phyloP scores from a whole-genome alignment of 2,888 invertebrate species.

The Oscheius sp. region DNA sequence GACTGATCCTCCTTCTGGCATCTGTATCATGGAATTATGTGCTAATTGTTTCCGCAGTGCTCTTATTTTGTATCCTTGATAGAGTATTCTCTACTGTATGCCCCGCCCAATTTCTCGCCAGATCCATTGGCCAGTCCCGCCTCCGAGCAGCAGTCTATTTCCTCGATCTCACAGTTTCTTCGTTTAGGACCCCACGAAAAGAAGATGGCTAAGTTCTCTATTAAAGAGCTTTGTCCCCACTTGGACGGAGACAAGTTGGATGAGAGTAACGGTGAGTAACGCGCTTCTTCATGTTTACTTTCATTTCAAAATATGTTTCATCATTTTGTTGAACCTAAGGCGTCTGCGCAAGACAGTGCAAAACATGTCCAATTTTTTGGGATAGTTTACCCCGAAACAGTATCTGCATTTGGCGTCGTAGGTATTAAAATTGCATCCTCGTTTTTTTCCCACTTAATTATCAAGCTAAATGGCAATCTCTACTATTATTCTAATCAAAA shows the following conservation, averaged over 20 bases:
- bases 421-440: too few species aligned
- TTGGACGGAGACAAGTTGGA: slow-evolving; percentile 33
- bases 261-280: slow-evolving; percentile 12
- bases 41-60: slow-evolving; percentile 32
- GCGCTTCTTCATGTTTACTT: too few species aligned
- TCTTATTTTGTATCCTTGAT: slow-evolving; percentile 9
- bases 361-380: too few species aligned
- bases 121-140: slow-evolving; percentile 31
- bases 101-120: slow-evolving; percentile 26
- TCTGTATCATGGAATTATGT: background rate
- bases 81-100: slow-evolving; percentile 10
- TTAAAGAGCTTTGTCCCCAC: slow-evolving; percentile 58
- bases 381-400: too few species aligned
- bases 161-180: too few species aligned
- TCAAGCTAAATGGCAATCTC: too few species aligned
- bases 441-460: too few species aligned
- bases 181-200: background rate
- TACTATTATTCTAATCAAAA: too few species aligned
- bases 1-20: slow-evolving; percentile 20
- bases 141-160: slow-evolving; percentile 10
- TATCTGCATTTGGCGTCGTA: too few species aligned
- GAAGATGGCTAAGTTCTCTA: slow-evolving; percentile 58
- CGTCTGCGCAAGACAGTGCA: too few species aligned
- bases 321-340: background rate
- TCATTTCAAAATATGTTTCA: background rate